Evolutionary conservation across 1,140 invertebrate species (phyloP).

Genomic region (Goniozus legneri): DNA sequence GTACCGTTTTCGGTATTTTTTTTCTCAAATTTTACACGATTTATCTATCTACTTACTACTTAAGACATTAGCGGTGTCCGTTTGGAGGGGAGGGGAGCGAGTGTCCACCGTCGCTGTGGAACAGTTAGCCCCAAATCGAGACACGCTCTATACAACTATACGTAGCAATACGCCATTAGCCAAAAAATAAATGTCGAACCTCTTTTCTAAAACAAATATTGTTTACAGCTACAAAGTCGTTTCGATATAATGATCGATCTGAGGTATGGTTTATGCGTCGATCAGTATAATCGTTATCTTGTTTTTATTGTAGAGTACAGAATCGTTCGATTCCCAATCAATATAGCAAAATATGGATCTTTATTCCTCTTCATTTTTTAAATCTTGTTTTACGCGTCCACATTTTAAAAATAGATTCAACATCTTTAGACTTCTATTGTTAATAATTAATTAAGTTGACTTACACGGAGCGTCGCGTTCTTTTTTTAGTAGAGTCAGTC

Average conservation of each 20-base stretch:
- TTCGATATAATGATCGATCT: slow-evolving; percentile 50
- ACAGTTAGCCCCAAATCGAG: too few species aligned
- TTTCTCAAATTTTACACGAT: slow-evolving; percentile 24
- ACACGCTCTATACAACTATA: slow-evolving; percentile 36
- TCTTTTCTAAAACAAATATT: slow-evolving; percentile 43
- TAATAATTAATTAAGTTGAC: slow-evolving; percentile 38
- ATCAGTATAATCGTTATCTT: slow-evolving; percentile 40
- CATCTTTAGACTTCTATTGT: slow-evolving; percentile 47
- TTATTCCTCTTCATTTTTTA: slow-evolving; percentile 21
- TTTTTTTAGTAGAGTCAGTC: slow-evolving; percentile 1
- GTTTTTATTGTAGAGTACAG: slow-evolving; percentile 44
- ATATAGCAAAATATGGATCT: slow-evolving; percentile 52
- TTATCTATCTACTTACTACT: slow-evolving; percentile 31
- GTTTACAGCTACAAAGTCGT: slow-evolving; percentile 45
- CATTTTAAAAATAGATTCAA: slow-evolving; percentile 52
- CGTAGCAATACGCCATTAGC: slow-evolving; percentile 35
- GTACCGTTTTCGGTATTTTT: slow-evolving; percentile 12
- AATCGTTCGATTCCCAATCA: slow-evolving; percentile 35
- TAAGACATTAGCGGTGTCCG: slow-evolving; percentile 24
- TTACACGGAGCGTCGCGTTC: slow-evolving; percentile 23
- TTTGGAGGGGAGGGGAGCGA: slow-evolving; percentile 9
- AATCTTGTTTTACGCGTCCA: slow-evolving; percentile 34
- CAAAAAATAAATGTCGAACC: slow-evolving; percentile 46
- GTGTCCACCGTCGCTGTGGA: too few species aligned
- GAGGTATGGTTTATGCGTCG: slow-evolving; percentile 49